Evolutionary conservation across 2,888 invertebrate genomes (phyloP).

Genomic region (Quadroppia sp.): DNA sequence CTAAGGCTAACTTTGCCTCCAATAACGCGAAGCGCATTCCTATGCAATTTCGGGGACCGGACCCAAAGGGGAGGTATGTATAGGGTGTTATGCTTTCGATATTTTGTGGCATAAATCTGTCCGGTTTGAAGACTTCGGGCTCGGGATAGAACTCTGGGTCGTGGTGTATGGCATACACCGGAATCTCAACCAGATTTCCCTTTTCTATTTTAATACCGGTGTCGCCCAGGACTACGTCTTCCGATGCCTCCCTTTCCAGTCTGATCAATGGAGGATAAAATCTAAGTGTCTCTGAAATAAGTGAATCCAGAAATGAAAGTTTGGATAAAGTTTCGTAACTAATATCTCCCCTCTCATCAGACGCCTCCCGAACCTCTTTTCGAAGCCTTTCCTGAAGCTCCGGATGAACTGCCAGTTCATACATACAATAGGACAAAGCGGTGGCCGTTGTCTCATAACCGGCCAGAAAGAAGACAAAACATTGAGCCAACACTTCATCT

Average conservation of each 20-base stretch:
- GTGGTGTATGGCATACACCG: conserved; percentile 33
- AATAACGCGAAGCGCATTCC: conserved; percentile 38
- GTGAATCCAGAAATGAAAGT: conserved; percentile 29
- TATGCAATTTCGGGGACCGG: conserved; percentile 47
- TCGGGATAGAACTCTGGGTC: conserved; percentile 29
- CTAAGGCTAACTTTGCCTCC: conserved; percentile 10
- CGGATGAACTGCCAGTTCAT: conserved; percentile 32
- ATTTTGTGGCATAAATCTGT: conserved; percentile 28
- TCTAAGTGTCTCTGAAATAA: conserved; percentile 36
- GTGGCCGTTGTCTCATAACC: conserved; percentile 42
- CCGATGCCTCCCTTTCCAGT: conserved; percentile 2
- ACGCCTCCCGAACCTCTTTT: conserved; percentile 7
- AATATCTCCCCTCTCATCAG: neutral
- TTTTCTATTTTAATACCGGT: conserved; percentile 21
- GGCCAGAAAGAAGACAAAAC: conserved; percentile 41
- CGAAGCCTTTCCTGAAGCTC: conserved; percentile 37
- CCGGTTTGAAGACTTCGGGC: conserved; percentile 27
- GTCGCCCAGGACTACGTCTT: conserved; percentile 17
- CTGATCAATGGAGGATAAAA: conserved; percentile 23
- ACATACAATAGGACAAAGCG: conserved; percentile 28
- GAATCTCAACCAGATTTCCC: conserved; percentile 1
- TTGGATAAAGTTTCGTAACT: conserved; percentile 12
- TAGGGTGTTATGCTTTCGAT: neutral
- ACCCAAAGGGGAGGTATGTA: conserved; percentile 46
- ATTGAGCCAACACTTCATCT: conserved; percentile 41